Base-by-base conservation (phyloP, 2,888 invertebrate genomes). In the Diabrotica balteata region DNA sequence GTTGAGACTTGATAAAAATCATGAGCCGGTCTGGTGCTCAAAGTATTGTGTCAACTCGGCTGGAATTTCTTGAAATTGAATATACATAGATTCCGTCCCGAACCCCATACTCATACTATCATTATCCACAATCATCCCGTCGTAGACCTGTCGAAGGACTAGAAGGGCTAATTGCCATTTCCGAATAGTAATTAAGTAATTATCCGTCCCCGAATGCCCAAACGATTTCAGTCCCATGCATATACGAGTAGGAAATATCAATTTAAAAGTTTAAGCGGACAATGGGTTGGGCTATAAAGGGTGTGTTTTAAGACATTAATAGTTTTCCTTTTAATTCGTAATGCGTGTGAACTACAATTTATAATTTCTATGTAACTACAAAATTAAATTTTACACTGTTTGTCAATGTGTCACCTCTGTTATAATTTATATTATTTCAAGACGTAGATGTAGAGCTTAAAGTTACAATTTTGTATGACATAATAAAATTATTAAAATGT, bases 151-250 rank as follows among this genome's bases (percentile, higher is more conserved):
- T 74, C 73, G 75, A 67, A 67, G 63, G 69, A 68, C 74, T 66
- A 68, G 65, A 67, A 67, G 69, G 59, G 62, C 72, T 78, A 77
- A 77, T 76, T 77, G 75, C 71, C 69, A 74, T 76, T 74, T 76
- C 74, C 72, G 75, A 75, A 75, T 75, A 71, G 75, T 74, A 77
- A 78, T 77, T 75, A 77, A 76, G 75, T 74, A 77, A 79, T 79
- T 79, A 76, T 67, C 63, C 70, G 68, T 69, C 67, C 70, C 70
- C 55, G 69, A 71, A 68, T 67, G 49, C 64, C 69, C 64, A 69
- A 72, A 70, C 68, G 72, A 61, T 68, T 58, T 67, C 58, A 47
- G 57, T 59, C 59, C 52, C 65, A 61, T 65, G 64, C 61, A 65
- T 43, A 57, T 61, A 65, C 53, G 63, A 65, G 58, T 51, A 65